A percentile compares a stretch with the other conserved stretches of the same genome.
Evolutionary conservation across 2,113 vertebrate genomes (phyloP).

Genomic region (Alethe diademata): DNA sequence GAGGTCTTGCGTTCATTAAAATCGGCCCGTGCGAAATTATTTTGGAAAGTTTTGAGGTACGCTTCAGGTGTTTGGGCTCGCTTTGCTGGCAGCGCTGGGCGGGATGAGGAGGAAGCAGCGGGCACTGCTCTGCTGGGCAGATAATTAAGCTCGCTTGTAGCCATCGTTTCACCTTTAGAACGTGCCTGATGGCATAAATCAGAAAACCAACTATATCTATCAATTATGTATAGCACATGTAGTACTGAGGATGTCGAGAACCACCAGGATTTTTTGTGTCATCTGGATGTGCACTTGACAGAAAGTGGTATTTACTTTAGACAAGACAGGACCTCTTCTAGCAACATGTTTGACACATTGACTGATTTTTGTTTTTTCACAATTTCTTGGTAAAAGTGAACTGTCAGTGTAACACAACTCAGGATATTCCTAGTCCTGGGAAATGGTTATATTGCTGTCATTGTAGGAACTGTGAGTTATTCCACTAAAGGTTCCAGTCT

Average conservation of each 20-base stretch:
- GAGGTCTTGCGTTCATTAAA: accelerated
- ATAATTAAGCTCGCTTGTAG: not conserved
- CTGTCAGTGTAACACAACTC: accelerated
- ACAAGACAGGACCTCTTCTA: not conserved
- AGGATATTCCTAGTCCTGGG: not conserved
- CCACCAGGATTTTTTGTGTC: not conserved
- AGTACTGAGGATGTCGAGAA: not conserved
- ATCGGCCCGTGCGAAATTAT: accelerated
- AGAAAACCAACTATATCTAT: accelerated
- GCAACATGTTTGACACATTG: not conserved
- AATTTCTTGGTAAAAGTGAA: not conserved
- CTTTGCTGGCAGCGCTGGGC: not conserved
- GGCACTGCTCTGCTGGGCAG: not conserved
- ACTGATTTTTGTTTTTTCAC: not conserved
- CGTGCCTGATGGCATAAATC: not conserved
- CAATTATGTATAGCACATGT: accelerated
- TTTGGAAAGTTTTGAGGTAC: accelerated
- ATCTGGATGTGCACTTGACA: not conserved
- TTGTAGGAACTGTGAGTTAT: accelerated
- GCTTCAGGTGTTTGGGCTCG: not conserved
- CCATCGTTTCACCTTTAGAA: not conserved
- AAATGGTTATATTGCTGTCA: accelerated
- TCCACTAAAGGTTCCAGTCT: not conserved
- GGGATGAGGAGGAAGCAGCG: not conserved
- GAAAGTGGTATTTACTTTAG: not conserved